Base-by-base conservation (phyloP, 1,140 invertebrate genomes). In the Drosophila eugracilis region DNA sequence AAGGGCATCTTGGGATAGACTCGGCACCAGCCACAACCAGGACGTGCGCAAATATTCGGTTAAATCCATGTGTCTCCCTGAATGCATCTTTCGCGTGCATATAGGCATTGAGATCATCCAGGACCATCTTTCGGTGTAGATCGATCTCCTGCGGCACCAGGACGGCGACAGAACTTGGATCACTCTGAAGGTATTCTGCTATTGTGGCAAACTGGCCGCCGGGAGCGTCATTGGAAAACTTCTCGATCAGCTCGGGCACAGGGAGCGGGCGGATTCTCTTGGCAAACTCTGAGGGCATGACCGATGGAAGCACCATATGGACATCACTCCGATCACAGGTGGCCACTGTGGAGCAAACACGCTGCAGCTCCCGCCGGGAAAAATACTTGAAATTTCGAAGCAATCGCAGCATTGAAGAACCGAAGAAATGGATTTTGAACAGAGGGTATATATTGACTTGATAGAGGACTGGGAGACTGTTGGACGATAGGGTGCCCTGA, bases 331-430 rank as follows among this genome's bases (percentile, higher is more conserved):
- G 17, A 4, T 49, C 4, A 15, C 19, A 26, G 4, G 42, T 6
- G 34, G 49, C 34, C 30, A 36, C 2, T 21, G 5, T 1, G 17
- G 36, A 24, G 17, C 21, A 42, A n/a, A 22, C 2, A 22, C 22
- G 48, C 10, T n/a, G 15, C 15, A 59, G n/a, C 1, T 14, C 10
- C 4, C n/a, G 10, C 28, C n/a, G 2, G n/a, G 15, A 5, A 14
- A 49, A 59, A 55, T 17, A 69, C 57, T 59, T 79, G 0, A 79
- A 79, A 75, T 79, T 79, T 63, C 36, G 41, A 17, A 75, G 30
- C 12, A 10, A 30, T 5, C 62, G 47, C 3, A 60, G 34, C 76
- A 79, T 79, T 41, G 36, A 7, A 15, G 5, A 32, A 21, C 24
- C 14, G 3, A 19, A 34, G 1, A 10, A 19, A n/a, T n/a, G 19